Evolutionary conservation across 2,888 invertebrate genomes (phyloP).

Genomic region (Chesias legatella): DNA sequence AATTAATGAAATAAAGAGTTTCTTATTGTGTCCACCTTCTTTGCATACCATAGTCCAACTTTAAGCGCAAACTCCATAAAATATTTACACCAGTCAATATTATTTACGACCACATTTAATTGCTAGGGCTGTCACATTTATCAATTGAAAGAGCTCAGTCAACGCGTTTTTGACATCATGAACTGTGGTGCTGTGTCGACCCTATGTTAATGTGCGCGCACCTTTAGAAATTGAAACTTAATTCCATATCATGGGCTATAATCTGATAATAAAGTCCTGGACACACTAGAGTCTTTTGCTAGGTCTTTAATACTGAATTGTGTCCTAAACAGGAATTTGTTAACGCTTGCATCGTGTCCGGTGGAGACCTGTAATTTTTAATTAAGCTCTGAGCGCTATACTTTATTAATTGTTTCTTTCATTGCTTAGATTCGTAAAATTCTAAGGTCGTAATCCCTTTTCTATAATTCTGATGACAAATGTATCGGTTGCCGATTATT

Average conservation of each 20-base stretch:
- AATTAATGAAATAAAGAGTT: no score
- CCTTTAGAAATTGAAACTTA: slow-evolving; percentile 50
- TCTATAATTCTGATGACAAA: no score
- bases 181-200: slow-evolving; percentile 33
- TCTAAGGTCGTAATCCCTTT: no score
- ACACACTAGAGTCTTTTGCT: slow-evolving; percentile 18
- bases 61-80: slow-evolving; percentile 22
- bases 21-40: slow-evolving; percentile 21
- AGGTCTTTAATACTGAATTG: no score
- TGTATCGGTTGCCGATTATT: no score
- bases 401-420: no score
- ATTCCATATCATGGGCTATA: slow-evolving; percentile 44
- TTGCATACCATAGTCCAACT: slow-evolving; percentile 12
- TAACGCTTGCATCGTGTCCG: no score
- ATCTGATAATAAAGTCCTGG: slow-evolving; percentile 36
- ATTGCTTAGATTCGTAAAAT: no score
- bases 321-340: no score
- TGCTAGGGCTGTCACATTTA: slow-evolving; percentile 44
- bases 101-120: slow-evolving; percentile 48
- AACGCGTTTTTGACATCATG: slow-evolving; percentile 42
- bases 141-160: slow-evolving; percentile 39
- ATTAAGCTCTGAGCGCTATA: no score
- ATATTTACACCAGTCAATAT: slow-evolving; percentile 39
- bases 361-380: no score
- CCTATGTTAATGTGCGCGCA: slow-evolving; percentile 39